A percentile compares a stretch with the other conserved stretches of the same genome.
Conservation (phyloP, 2,797 vertebrate genomes). For the Notolabrus celidotus region DNA sequence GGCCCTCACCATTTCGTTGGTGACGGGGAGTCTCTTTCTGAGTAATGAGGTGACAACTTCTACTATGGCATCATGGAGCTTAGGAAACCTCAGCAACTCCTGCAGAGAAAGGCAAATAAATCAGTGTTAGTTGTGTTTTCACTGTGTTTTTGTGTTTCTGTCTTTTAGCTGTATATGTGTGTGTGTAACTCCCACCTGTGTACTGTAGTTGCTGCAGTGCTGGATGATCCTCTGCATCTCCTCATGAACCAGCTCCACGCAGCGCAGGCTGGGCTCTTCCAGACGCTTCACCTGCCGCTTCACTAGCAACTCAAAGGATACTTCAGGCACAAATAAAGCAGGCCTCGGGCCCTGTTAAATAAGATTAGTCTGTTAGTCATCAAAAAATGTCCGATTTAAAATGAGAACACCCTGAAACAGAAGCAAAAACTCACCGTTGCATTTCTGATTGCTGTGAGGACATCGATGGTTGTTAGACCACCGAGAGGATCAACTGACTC, state of each 20-base stretch:
- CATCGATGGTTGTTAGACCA: constrained; percentile 96
- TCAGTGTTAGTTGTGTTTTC: background rate
- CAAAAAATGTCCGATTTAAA: background rate
- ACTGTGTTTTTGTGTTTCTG: constrained; percentile 27
- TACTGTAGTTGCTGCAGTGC: constrained; percentile 91
- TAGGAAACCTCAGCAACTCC: constrained; percentile 97
- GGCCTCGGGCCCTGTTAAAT: constrained; percentile 93
- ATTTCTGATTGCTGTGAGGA: constrained; percentile 98
- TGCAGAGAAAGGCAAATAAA: constrained; percentile 61
- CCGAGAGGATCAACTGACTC: constrained; percentile 98
- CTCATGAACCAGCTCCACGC: constrained; percentile 97
- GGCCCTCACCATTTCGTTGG: constrained; percentile 95
- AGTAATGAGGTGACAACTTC: constrained; percentile 97
- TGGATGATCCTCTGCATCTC: constrained; percentile 99
- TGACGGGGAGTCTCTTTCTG: constrained; percentile 94
- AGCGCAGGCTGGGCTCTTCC: constrained; percentile 96
- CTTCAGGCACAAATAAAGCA: constrained; percentile 96
- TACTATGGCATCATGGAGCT: constrained; percentile 97
- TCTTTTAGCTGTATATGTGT: background rate
- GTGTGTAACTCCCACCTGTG: constrained; percentile 70
- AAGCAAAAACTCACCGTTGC: constrained; percentile 89
- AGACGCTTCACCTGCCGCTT: constrained; percentile 97
- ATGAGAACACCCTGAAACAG: background rate
- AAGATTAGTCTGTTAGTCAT: background rate
- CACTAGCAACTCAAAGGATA: constrained; percentile 96